A percentile compares a stretch with the other conserved stretches of the same genome.
phyloP scores from a whole-genome alignment of 2,888 invertebrate genomes.

The Dascillus cervinus region DNA sequence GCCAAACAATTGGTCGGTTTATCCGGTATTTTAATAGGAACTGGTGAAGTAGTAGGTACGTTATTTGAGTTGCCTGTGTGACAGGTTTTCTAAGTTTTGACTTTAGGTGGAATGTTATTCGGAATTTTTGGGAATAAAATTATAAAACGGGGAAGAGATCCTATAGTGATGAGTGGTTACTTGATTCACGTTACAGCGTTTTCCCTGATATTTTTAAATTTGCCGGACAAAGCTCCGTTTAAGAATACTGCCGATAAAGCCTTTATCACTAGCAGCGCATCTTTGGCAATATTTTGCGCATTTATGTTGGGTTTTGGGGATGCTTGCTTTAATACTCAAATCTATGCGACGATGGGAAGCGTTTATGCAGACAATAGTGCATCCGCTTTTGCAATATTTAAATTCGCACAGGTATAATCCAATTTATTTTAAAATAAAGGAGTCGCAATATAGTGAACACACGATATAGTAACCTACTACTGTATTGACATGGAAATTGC shows the following conservation, averaged over 20 bases:
- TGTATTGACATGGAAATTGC: too few species aligned
- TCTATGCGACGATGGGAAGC: conserved; percentile 86
- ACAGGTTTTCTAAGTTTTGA: conserved; percentile 6
- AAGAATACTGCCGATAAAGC: conserved; percentile 50
- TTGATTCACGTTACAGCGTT: conserved; percentile 76
- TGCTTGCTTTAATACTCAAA: conserved; percentile 95
- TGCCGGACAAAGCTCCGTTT: conserved; percentile 78
- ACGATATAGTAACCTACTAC: too few species aligned
- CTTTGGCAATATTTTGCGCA: conserved; percentile 75
- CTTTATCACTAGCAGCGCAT: conserved; percentile 46
- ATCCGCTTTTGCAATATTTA: conserved; percentile 95
- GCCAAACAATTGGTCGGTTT: conserved; percentile 84
- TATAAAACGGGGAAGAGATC: conserved; percentile 78
- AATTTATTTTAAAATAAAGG: too few species aligned
- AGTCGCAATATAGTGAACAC: too few species aligned
- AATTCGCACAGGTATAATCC: conserved; percentile 84
- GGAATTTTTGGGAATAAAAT: conserved; percentile 87
- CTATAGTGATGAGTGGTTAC: conserved; percentile 83
- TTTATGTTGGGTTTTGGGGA: conserved; percentile 93
- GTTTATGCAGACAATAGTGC: conserved; percentile 85
- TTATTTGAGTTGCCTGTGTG: conserved; percentile 6
- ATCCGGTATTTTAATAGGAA: conserved; percentile 88
- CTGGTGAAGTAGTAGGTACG: conserved; percentile 86
- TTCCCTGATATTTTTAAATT: conserved; percentile 79
- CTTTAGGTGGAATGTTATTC: conserved; percentile 77